Conservation (phyloP, 1,140 invertebrate species). For the Pachypsylla venusta region DNA sequence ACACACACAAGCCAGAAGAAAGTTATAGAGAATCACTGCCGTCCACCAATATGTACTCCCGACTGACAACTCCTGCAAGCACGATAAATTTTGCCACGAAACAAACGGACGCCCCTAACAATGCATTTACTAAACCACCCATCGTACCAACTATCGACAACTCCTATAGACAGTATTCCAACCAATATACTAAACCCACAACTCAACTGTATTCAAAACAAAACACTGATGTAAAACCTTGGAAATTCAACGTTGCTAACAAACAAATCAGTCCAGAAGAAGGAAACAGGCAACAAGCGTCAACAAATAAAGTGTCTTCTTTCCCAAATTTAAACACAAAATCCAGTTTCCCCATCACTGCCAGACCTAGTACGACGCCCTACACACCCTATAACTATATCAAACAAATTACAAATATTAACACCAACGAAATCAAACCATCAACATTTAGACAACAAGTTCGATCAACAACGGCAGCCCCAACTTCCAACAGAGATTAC, state of each 20-base stretch:
- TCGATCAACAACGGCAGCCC: background rate
- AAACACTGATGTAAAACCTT: background rate
- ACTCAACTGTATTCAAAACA: background rate
- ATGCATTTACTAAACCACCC: background rate
- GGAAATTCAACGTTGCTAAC: background rate
- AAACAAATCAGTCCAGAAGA: conserved; percentile 7
- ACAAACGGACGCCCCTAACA: background rate
- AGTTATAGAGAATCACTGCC: background rate
- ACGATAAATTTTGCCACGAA: background rate
- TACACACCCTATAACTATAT: conserved; percentile 5
- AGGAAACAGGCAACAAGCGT: background rate
- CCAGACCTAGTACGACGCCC: background rate
- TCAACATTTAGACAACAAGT: conserved; percentile 1
- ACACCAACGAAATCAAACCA: background rate
- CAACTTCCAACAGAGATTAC: background rate
- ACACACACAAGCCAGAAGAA: background rate
- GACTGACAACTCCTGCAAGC: background rate
- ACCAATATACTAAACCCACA: background rate
- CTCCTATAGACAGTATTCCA: background rate
- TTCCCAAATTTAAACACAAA: background rate
- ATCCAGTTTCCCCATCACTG: background rate
- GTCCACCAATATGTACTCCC: background rate
- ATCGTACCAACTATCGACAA: background rate
- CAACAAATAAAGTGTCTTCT: background rate
- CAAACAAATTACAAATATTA: conserved; percentile 1